Base-by-base conservation (phyloP, 2,797 vertebrate species). In the Geotria australis region DNA sequence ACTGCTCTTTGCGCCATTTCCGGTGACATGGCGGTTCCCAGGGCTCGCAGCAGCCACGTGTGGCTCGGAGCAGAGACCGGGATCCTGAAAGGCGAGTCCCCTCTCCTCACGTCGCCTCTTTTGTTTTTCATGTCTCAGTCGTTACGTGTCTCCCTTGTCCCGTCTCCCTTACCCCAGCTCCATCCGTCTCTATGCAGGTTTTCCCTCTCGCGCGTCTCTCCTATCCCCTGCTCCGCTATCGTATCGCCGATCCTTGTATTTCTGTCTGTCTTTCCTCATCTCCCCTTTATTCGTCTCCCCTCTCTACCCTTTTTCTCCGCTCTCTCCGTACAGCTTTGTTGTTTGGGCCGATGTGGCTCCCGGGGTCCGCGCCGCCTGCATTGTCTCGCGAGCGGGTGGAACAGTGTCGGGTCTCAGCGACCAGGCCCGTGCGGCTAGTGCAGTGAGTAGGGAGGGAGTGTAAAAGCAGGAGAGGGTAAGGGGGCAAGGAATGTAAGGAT, bases 271-370 rank as follows among this genome's bases (percentile, higher is more conserved):
- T 38, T 12, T 57, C n/a, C 48, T 14, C 15, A 57, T 56, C 46
- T n/a, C 48, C 9, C 7, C 2, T 5, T 13, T 9, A 57, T 13
- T 3, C 59, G 9, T 56, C 56, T 59, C 9, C 10, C 46, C 12
- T 55, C 3, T 46, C 45, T 48, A 9, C 46, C 11, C 10, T 1
- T n/a, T 0, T 24, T 38, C 11, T 51, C 4, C 48, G 62, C 64
- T 67, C n/a, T 64, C 10, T 68, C 66, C 10, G 65, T 55, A 59
- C 72, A 46, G 63, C 70, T 2, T 70, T 68, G 15, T 77, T 55
- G 68, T 77, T 47, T 74, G 70, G 0, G 72, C 69, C 38, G 70
- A 74, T 73, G 58, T 71, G 63, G 13, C 70, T 69, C 62, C 63
- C 76, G 46, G 64, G 57, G 2, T 71, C 74, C 58, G 58, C 70